Evolutionary conservation across 92 coral and sea anemone species (phyloP), one percentile per base, ranked within the genome.

Genomic region (Heteractis magnifica): DNA sequence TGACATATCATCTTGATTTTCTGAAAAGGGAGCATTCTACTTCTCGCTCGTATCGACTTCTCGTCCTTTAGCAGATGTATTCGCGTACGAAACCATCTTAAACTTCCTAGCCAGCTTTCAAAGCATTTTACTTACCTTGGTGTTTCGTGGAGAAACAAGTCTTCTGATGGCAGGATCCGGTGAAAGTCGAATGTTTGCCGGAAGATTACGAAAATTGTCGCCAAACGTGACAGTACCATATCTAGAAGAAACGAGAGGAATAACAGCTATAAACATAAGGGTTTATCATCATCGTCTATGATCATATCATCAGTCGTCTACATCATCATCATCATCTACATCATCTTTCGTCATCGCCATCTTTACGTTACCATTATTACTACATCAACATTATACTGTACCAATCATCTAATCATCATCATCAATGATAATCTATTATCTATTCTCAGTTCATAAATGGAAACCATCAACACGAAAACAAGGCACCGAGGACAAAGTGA

Each of bases 161-260:
- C 99, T 86, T 26, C 74, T 82, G 62, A 86, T 80, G 70, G 80
- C 82, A 11, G 89, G 77, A 34, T 83, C 79, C 56, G 80, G 84
- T 49, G 91, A 65, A 13, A 72, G 76, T 53, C 85, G 87, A 21
- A 94, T 72, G 60, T 72, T 76, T 13, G 19, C 52, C 4, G 98
- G 97, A 10, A 96, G 83, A 84, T 92, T 90, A 76, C 82, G 83
- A 60, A 78, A 84, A 78, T 86, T 90, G 89, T 96, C 98, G 49
- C 99, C 99, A 86, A 96, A 94, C 21, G 97, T 87, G 15, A 96
- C 85, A 56, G 91, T 93, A 71, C 99, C 99, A 65, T 94, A 96
- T 80, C 99, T 96, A 71, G 3, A 65, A 76, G 18, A 34, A 19
- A 34, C 44, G 44, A 71, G 76, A 10, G 44, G 10, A 80, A 59